Evolutionary conservation across 2,888 invertebrate genomes (phyloP).

Genomic region (Clanis bilineata): DNA sequence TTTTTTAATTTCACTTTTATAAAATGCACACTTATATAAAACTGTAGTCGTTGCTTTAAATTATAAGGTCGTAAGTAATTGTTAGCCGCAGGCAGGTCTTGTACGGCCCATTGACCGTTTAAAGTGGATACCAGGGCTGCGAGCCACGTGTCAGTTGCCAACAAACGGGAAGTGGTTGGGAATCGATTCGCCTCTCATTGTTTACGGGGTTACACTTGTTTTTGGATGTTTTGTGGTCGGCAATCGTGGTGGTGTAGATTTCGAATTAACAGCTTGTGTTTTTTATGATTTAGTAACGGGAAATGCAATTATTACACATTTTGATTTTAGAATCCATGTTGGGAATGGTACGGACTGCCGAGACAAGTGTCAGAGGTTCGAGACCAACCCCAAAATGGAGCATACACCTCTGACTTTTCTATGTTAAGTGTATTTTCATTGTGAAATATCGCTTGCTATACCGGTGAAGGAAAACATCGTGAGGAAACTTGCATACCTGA

Average conservation of each 20-base stretch:
- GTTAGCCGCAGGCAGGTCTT: conserved; percentile 48
- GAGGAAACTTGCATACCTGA: no score
- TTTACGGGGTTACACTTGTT: neutral
- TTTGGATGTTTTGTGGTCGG: conserved; percentile 3
- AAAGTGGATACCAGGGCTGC: conserved; percentile 34
- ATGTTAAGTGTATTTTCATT: no score
- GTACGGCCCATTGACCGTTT: conserved; percentile 51
- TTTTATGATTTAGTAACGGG: neutral
- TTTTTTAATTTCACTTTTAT: neutral
- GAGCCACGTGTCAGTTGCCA: neutral
- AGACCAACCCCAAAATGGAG: no score
- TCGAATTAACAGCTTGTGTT: neutral
- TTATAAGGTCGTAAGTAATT: conserved; percentile 50
- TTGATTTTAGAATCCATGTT: no score
- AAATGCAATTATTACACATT: neutral
- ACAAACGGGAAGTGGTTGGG: neutral
- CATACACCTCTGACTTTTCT: no score
- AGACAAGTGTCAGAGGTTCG: no score
- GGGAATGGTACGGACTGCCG: no score
- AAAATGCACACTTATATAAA: neutral
- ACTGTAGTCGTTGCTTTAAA: conserved; percentile 14
- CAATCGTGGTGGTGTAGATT: neutral
- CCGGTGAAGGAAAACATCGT: no score
- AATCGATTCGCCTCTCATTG: conserved; percentile 1
- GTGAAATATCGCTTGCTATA: no score